These are phyloP conservation scores for Caerostris darwini DNA, from an alignment of 1,140 invertebrate species.

Conservation along the genomic window DNA sequence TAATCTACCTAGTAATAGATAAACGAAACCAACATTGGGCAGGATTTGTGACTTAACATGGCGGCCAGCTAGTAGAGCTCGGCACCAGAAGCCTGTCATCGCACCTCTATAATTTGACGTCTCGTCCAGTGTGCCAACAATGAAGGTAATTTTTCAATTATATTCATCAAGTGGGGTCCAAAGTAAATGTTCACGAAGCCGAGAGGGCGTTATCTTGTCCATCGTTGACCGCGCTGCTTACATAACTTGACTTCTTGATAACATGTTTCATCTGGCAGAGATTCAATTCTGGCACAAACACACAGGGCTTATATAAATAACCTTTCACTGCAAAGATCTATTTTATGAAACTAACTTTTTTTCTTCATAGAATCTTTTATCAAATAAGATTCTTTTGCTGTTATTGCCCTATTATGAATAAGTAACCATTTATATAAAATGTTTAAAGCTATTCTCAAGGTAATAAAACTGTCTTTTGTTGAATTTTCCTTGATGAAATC, in stretches of 20 bases:
- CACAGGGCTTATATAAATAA: slow-evolving; percentile 25
- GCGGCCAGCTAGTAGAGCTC: neutral
- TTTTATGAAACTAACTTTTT: neutral
- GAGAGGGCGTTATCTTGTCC: slow-evolving; percentile 31
- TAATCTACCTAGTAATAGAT: too few relatives aligned
- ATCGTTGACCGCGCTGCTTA: slow-evolving; percentile 1
- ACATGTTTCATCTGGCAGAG: neutral
- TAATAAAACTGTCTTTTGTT: too few relatives aligned
- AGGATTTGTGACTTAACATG: neutral
- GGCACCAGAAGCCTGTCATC: neutral
- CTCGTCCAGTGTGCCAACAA: neutral
- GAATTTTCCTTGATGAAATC: too few relatives aligned
- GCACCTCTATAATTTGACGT: slow-evolving; percentile 61
- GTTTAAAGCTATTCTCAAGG: too few relatives aligned
- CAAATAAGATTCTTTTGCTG: too few relatives aligned
- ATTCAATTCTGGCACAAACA: slow-evolving; percentile 26
- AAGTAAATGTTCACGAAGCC: slow-evolving; percentile 70
- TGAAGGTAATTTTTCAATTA: slow-evolving; percentile 72
- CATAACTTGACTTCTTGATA: slow-evolving; percentile 10
- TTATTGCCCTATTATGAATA: too few relatives aligned
- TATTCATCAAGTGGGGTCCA: slow-evolving; percentile 71
- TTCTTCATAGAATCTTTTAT: neutral
- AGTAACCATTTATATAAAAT: too few relatives aligned
- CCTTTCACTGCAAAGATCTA: neutral
- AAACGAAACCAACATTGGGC: too few relatives aligned